Evolutionary conservation across 2,113 vertebrate species (phyloP), one percentile per base, ranked within the genome.

Genomic region (Eudorcas thomsonii): DNA sequence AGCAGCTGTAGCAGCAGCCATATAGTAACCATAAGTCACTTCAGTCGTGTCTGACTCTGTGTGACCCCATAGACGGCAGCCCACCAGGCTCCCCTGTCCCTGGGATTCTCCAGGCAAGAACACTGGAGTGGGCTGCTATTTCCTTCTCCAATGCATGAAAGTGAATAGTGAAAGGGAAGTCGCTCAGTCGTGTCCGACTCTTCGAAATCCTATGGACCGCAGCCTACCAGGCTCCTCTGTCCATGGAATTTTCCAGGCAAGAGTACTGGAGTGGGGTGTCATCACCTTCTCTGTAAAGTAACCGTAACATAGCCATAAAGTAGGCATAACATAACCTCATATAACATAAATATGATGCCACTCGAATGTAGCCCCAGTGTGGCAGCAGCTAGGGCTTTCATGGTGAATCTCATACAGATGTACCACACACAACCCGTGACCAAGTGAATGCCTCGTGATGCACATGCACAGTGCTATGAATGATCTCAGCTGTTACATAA

Each of bases 151-250:
- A 55, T 55, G 54, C 19, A 55, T 55, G 54, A 55, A 55, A 55
- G 19, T 55, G 19, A 55, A 55, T 21, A 55, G 7, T 55, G 54
- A 55, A 21, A 21, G 19, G 2, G 19, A 55, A 21, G 19, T 55
- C 2, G 0, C 54, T 55, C 19, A 55, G 19, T 21, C 16, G 0
- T 55, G 54, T 21, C 19, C 1, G 1, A 55, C 19, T 55, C 19
- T 55, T 55, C 6, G 0, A 2, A 3, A 55, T 2, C 54, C 54
- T 19, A 55, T 21, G 54, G 54, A 55, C 54, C 2, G 54, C 54
- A 55, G 54, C 54, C 54, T 55, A 55, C 54, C 54, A 55, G 54
- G 54, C 54, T 55, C 54, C 54, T 55, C 54, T 55, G 54, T 55
- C 54, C 19, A 55, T 21, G 54, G 54, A 8, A 21, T 8, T 55